Evolutionary conservation across 2,113 vertebrate genomes (phyloP).

Genomic region (rabbit (Oryctolagus cuniculus)): DNA sequence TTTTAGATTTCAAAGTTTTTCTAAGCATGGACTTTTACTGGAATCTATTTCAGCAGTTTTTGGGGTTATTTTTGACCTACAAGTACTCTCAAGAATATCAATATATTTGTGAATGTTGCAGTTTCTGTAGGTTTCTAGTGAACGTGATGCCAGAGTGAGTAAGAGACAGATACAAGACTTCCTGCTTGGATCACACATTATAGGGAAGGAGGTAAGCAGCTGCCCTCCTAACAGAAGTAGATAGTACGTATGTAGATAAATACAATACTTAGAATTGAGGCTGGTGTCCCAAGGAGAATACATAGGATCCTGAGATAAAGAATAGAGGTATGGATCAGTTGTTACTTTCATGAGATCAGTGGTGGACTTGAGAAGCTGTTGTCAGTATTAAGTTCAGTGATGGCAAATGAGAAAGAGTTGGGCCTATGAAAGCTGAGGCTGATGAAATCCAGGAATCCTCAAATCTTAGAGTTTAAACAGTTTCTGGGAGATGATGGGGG

Average conservation of each 20-base stretch:
- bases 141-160: background rate
- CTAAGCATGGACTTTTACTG: background rate
- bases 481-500: too few species aligned
- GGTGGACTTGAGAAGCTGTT: background rate
- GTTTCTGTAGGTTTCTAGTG: background rate
- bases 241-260: background rate
- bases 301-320: background rate
- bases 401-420: background rate
- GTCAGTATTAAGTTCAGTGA: background rate
- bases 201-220: background rate
- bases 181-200: too few species aligned
- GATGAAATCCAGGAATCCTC: background rate
- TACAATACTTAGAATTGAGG: background rate
- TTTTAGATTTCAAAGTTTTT: background rate
- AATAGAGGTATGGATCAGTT: background rate
- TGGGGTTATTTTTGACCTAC: slow-evolving; percentile 1
- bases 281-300: background rate
- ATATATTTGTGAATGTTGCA: background rate
- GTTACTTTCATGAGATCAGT: background rate
- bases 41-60: background rate
- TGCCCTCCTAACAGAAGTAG: background rate
- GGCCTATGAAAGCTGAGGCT: background rate
- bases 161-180: background rate
- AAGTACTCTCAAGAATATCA: background rate
- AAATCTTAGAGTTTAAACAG: too few species aligned